phyloP scores from a whole-genome alignment of 2,113 vertebrate genomes.

The Oreotrochilus melanogaster region DNA sequence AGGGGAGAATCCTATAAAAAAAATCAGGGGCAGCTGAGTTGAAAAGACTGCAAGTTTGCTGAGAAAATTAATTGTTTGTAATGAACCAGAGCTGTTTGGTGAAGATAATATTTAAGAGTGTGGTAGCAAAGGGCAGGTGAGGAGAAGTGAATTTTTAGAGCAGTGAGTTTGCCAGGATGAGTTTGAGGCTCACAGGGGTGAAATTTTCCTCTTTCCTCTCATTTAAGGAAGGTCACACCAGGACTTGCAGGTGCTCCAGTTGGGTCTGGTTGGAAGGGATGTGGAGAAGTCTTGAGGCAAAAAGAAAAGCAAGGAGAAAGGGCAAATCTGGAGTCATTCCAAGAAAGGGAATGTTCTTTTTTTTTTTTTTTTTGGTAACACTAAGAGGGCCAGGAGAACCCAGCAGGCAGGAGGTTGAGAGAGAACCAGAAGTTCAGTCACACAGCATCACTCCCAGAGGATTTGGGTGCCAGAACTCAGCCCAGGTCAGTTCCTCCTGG shows the following conservation, averaged over 20 bases:
- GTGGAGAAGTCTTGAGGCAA: background rate
- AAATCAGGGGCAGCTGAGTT: background rate
- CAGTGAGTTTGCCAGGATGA: background rate
- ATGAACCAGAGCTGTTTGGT: background rate
- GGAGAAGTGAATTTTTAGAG: background rate
- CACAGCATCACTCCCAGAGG: background rate
- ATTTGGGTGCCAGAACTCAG: background rate
- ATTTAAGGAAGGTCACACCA: rapidly evolving
- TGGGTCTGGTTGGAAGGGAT: background rate
- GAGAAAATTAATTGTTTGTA: background rate
- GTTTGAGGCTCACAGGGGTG: background rate
- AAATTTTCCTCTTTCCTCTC: background rate
- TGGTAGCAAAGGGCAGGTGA: background rate
- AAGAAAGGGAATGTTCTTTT: background rate
- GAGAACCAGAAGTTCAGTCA: background rate
- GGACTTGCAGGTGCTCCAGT: rapidly evolving
- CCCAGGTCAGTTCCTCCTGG: background rate
- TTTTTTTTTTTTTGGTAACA: no score
- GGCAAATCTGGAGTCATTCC: background rate
- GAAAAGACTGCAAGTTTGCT: background rate
- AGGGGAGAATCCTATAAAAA: background rate
- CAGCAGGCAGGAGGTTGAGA: background rate
- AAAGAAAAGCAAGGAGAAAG: background rate
- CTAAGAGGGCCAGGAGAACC: background rate
- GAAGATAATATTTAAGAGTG: background rate